These are phyloP conservation scores for Eptesicus fuscus DNA, from an alignment of 2,113 vertebrate genomes.

Conservation along the genomic window DNA sequence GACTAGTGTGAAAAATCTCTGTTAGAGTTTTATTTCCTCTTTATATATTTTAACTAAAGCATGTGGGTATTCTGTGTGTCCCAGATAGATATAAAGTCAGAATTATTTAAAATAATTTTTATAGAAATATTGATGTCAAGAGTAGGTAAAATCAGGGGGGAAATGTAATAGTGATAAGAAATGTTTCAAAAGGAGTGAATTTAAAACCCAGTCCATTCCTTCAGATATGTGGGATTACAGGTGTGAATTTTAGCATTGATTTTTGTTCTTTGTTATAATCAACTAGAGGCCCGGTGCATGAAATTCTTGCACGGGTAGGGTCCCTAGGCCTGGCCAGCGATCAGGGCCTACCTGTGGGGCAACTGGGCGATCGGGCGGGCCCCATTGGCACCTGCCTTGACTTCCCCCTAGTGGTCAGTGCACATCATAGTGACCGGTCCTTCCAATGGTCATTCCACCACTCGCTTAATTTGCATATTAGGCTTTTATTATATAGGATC, in stretches of 20 bases:
- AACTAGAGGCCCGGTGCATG: too few species aligned
- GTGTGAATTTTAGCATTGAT: accelerated
- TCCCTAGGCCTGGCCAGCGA: too few species aligned
- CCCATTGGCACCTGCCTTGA: too few species aligned
- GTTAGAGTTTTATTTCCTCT: not conserved
- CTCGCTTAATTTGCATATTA: too few species aligned
- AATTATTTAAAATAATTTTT: not conserved
- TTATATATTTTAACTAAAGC: not conserved
- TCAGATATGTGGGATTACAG: not conserved
- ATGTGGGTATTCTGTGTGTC: not conserved
- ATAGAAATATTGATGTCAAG: not conserved
- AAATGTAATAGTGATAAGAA: not conserved
- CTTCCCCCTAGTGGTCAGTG: too few species aligned
- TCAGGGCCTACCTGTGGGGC: too few species aligned
- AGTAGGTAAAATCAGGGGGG: not conserved
- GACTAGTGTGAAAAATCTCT: not conserved
- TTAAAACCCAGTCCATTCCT: not conserved
- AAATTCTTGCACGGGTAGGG: too few species aligned
- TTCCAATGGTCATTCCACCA: too few species aligned
- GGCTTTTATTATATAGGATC: too few species aligned
- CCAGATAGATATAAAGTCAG: not conserved
- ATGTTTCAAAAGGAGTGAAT: not conserved
- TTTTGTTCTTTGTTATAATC: not conserved
- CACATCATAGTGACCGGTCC: accelerated
- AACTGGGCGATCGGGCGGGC: too few species aligned